Percentiles rank a stretch among this genome's conserved stretches.
Evolutionary conservation across 92 coral and sea anemone species (phyloP).

Genomic region (Epizoanthus scotinus): DNA sequence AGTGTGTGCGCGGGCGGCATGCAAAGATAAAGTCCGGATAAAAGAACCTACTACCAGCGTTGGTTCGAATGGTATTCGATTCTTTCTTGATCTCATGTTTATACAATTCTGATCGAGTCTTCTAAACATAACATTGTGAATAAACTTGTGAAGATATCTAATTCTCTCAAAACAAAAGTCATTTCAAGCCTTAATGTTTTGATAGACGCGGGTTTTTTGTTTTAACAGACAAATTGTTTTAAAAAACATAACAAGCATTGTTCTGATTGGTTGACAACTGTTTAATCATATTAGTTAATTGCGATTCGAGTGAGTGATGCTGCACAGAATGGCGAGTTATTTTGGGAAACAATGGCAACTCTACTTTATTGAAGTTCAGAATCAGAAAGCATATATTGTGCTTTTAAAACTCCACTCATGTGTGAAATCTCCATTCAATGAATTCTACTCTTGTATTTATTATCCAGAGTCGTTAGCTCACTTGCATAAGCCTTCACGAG

Average conservation of each 20-base stretch:
- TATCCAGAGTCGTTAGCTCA: neutral
- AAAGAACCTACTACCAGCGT: neutral
- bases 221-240: neutral
- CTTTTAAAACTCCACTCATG: slow-evolving; percentile 19
- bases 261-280: slow-evolving; percentile 8
- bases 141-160: neutral
- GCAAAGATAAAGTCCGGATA: neutral
- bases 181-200: neutral
- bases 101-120: neutral
- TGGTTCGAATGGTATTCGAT: neutral
- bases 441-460: neutral
- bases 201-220: neutral
- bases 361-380: slow-evolving; percentile 35
- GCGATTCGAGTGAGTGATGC: slow-evolving; percentile 25
- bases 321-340: slow-evolving; percentile 9
- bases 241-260: neutral
- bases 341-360: slow-evolving; percentile 36
- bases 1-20: slow-evolving; percentile 16
- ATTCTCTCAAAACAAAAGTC: slow-evolving; percentile 7
- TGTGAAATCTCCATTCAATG: slow-evolving; percentile 17
- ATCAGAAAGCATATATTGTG: slow-evolving; percentile 15
- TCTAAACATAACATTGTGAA: neutral
- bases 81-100: neutral
- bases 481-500: neutral
- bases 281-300: slow-evolving; percentile 13